phyloP scores from a whole-genome alignment of 2,113 vertebrate genomes.

The Pedionomus torquatus region DNA sequence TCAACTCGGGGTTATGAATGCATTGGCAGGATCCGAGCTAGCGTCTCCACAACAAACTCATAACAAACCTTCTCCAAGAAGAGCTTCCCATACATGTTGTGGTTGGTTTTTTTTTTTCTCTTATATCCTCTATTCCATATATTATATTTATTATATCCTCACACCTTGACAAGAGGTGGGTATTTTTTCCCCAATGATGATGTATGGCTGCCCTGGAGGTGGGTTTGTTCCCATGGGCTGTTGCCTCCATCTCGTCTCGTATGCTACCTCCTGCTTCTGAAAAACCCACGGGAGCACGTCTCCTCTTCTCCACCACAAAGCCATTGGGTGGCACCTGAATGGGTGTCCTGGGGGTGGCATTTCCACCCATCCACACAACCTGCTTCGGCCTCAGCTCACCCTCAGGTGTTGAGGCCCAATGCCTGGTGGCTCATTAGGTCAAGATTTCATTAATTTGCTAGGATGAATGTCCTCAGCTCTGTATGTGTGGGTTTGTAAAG shows the following conservation, averaged over 20 bases:
- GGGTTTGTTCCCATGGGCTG: neutral
- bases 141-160: fast-evolving
- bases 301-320: neutral
- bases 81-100: fast-evolving
- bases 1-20: neutral
- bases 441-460: neutral
- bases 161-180: neutral
- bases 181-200: neutral
- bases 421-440: neutral
- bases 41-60: neutral
- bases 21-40: neutral
- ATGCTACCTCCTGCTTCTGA: neutral
- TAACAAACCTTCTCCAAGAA: neutral
- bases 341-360: neutral
- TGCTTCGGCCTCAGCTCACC: neutral
- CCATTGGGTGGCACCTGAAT: fast-evolving
- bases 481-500: neutral
- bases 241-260: fast-evolving
- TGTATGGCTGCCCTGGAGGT: fast-evolving
- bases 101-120: neutral
- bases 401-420: neutral
- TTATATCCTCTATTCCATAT: neutral
- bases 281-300: neutral
- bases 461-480: neutral
- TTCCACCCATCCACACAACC: neutral